phyloP scores from a whole-genome alignment of 1,140 invertebrate genomes.

The Camponotus floridanus region DNA sequence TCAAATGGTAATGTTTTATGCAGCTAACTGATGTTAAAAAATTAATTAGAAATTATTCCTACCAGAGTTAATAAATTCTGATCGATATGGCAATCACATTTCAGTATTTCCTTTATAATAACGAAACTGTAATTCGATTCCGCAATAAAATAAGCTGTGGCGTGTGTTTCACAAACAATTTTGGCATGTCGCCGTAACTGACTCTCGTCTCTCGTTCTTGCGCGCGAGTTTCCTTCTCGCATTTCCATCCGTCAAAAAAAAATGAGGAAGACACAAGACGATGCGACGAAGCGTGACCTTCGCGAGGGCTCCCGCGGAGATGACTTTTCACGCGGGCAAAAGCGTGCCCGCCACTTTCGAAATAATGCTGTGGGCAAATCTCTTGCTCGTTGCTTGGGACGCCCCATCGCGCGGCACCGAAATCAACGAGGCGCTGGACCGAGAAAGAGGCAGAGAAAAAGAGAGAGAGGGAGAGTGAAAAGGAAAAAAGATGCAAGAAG shows the following conservation, averaged over 20 bases:
- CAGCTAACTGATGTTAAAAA: not conserved
- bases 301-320: slow-evolving; percentile 58
- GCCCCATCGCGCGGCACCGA: slow-evolving; percentile 68
- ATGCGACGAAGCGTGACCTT: slow-evolving; percentile 48
- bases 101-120: not conserved
- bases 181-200: slow-evolving; percentile 8
- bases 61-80: not conserved
- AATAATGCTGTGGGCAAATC: slow-evolving; percentile 57
- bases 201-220: slow-evolving; percentile 18
- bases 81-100: not conserved
- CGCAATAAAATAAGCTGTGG: slow-evolving; percentile 22
- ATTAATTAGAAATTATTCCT: slow-evolving; percentile 20
- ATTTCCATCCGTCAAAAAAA: slow-evolving; percentile 25
- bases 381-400: slow-evolving; percentile 57
- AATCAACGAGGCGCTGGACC: slow-evolving; percentile 76
- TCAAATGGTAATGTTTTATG: not conserved
- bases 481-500: slow-evolving; percentile 57
- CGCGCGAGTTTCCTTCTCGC: slow-evolving; percentile 30
- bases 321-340: slow-evolving; percentile 81
- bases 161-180: not conserved
- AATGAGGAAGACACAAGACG: slow-evolving; percentile 32
- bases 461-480: slow-evolving; percentile 48
- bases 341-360: slow-evolving; percentile 54
- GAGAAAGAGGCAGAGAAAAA: slow-evolving; percentile 57
- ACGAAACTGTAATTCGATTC: not conserved